Conservation (phyloP, 2,888 invertebrate genomes). For the Argyresthia goedartella region DNA sequence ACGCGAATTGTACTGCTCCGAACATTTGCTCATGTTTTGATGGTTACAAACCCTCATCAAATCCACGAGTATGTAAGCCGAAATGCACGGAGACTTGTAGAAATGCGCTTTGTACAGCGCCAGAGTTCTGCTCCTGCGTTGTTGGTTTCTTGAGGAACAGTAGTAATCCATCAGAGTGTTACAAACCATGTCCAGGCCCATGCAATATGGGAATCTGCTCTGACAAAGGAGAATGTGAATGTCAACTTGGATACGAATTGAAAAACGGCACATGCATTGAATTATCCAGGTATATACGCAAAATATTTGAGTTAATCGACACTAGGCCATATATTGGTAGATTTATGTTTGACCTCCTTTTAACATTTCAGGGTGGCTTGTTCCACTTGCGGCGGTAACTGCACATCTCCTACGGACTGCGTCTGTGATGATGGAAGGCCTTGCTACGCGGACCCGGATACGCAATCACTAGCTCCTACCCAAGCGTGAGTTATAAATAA, state of each 20-base stretch:
- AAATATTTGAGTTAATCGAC: too few species aligned
- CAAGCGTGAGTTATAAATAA: too few species aligned
- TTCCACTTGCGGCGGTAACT: slow-evolving; percentile 23
- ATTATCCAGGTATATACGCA: slow-evolving; percentile 4
- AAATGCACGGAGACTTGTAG: slow-evolving; percentile 34
- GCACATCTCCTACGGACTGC: slow-evolving; percentile 20
- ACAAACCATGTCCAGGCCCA: slow-evolving; percentile 22
- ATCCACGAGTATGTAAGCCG: slow-evolving; percentile 26
- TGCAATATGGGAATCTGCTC: slow-evolving; percentile 31
- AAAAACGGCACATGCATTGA: slow-evolving; percentile 22
- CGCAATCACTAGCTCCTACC: slow-evolving; percentile 9
- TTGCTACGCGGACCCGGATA: slow-evolving; percentile 17
- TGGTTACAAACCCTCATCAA: slow-evolving; percentile 17
- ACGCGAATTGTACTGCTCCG: slow-evolving; percentile 24
- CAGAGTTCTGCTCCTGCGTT: slow-evolving; percentile 35
- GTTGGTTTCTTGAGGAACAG: slow-evolving; percentile 23
- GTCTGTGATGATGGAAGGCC: slow-evolving; percentile 22
- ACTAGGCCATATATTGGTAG: not conserved
- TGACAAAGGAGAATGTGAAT: slow-evolving; percentile 25
- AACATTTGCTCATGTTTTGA: slow-evolving; percentile 20
- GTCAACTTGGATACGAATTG: slow-evolving; percentile 21
- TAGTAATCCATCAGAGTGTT: slow-evolving; percentile 19
- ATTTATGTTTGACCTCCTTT: not conserved
- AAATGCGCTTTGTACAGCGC: slow-evolving; percentile 31
- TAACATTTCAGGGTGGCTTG: slow-evolving; percentile 32